These are phyloP conservation scores for Eudemis profundana DNA, from an alignment of 2,888 invertebrate genomes.

Conservation along the genomic window DNA sequence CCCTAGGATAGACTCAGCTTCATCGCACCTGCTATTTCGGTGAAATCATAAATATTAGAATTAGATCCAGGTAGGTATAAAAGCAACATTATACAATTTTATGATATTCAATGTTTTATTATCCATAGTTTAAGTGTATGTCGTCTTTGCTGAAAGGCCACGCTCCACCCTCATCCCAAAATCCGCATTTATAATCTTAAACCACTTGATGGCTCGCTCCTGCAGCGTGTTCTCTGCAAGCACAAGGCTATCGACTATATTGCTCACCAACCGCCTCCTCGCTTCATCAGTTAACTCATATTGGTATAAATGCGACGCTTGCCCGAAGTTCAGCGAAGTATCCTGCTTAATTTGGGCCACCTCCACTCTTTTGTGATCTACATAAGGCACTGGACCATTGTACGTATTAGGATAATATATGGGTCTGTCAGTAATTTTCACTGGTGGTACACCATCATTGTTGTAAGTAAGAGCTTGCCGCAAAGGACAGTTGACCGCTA, in stretches of 20 bases:
- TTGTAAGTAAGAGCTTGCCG: constrained; percentile 88
- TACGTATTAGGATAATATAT: constrained; percentile 98
- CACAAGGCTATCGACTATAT: constrained; percentile 90
- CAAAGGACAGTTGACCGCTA: constrained; percentile 96
- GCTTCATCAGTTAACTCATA: constrained; percentile 90
- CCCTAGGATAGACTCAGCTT: too few species aligned
- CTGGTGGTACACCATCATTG: constrained; percentile 91
- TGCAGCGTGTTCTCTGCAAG: constrained; percentile 85
- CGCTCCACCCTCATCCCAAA: constrained; percentile 86
- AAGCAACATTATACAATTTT: too few species aligned
- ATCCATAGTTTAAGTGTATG: not conserved
- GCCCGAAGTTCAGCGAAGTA: constrained; percentile 93
- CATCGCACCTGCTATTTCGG: too few species aligned
- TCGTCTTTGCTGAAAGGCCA: constrained; percentile 48
- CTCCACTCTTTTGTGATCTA: constrained; percentile 80
- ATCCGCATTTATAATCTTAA: constrained; percentile 90
- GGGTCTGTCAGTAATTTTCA: constrained; percentile 91
- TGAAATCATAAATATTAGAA: too few species aligned
- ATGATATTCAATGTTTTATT: too few species aligned
- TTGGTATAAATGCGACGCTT: constrained; percentile 92
- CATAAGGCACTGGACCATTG: constrained; percentile 89
- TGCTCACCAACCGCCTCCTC: constrained; percentile 88
- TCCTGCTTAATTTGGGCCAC: constrained; percentile 86
- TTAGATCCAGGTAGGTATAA: too few species aligned
- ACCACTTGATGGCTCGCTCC: constrained; percentile 89